Percentiles rank a stretch among this genome's conserved stretches.
phyloP scores from a whole-genome alignment of 2,113 vertebrate genomes.

The Brevimyrus niger region DNA sequence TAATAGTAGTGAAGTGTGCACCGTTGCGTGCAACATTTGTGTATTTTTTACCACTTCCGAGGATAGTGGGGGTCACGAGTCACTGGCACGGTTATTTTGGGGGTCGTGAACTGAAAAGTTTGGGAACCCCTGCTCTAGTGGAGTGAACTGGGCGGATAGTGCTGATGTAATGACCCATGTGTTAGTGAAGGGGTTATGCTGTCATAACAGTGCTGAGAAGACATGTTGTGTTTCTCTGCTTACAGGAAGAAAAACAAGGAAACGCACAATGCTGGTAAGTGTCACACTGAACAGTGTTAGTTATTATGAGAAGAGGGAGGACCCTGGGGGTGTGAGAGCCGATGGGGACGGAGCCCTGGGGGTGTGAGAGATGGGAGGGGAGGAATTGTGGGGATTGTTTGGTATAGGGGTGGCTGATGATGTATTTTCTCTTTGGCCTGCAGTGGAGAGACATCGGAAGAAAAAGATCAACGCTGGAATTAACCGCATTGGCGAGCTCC shows the following conservation, averaged over 20 bases:
- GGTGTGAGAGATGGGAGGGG: neutral
- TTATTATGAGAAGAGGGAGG: neutral
- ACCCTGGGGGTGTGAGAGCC: neutral
- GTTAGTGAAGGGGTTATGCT: neutral
- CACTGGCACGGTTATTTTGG: too few species aligned
- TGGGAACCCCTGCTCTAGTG: neutral
- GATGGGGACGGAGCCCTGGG: neutral
- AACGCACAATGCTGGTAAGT: conserved; percentile 91
- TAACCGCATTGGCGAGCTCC: conserved; percentile 90
- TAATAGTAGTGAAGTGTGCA: too few species aligned
- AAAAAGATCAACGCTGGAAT: conserved; percentile 98
- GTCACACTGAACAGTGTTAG: neutral
- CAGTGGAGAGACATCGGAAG: conserved; percentile 97
- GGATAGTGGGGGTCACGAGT: too few species aligned
- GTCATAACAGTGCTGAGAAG: neutral
- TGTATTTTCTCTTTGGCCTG: conserved; percentile 24
- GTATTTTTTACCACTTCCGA: too few species aligned
- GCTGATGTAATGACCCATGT: neutral
- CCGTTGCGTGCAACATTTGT: too few species aligned
- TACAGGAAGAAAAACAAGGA: conserved; percentile 98
- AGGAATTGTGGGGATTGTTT: neutral
- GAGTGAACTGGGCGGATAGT: neutral
- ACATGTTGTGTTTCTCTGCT: conserved; percentile 22
- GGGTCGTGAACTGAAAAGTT: too few species aligned
- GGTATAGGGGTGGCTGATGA: neutral